A percentile compares a stretch with the other conserved stretches of the same genome.
phyloP scores from a whole-genome alignment of 2,888 invertebrate genomes.

The Nasonovia ribisnigri region DNA sequence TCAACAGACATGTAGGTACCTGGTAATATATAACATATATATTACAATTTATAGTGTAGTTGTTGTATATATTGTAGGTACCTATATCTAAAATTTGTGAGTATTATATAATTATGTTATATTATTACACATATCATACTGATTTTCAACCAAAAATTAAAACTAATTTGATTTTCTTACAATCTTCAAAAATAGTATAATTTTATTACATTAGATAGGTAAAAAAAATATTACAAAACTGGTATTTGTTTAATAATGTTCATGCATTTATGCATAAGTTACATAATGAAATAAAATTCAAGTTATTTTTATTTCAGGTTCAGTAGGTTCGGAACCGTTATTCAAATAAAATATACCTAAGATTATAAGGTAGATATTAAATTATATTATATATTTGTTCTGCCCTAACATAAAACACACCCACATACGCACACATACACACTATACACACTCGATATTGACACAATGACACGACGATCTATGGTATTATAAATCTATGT shows the following conservation, averaged over 20 bases:
- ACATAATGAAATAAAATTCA: not conserved
- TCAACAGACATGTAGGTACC: not conserved
- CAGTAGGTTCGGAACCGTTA: not conserved
- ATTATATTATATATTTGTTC: not conserved
- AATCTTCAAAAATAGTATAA: not conserved
- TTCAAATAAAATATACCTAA: not conserved
- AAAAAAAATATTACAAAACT: not conserved
- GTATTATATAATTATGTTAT: not conserved
- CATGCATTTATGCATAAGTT: not conserved
- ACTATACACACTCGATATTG: not conserved
- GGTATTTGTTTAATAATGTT: not conserved
- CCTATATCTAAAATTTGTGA: not conserved
- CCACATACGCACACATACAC: not conserved
- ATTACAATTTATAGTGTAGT: not conserved
- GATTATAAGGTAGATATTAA: not conserved
- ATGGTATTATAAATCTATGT: not conserved
- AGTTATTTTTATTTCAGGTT: not conserved
- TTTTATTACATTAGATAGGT: not conserved
- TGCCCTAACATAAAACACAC: not conserved
- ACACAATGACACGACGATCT: not conserved
- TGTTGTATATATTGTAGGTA: not conserved
- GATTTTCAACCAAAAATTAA: not conserved
- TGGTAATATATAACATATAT: not conserved
- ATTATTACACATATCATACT: not conserved
- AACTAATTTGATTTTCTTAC: not conserved